phyloP scores from a whole-genome alignment of 2,888 invertebrate genomes.

The Chrysolina americana region DNA sequence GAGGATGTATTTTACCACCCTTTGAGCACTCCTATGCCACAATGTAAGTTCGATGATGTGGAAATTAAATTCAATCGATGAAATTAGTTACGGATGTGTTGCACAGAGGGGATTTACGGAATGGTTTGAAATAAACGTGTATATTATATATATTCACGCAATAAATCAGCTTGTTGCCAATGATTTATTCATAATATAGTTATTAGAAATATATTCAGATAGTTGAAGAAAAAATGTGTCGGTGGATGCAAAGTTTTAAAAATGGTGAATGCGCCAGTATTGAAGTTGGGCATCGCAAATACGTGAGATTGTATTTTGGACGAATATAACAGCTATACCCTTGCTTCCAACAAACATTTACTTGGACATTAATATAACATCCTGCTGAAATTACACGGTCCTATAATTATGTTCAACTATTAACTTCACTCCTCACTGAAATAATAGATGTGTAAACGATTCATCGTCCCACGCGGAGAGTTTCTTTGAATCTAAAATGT shows the following conservation, averaged over 20 bases:
- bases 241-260: too few species aligned
- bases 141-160: neutral
- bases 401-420: neutral
- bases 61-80: slow-evolving; percentile 23
- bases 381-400: too few species aligned
- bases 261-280: too few species aligned
- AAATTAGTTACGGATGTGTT: slow-evolving; percentile 24
- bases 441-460: slow-evolving; percentile 25
- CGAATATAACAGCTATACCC: too few species aligned
- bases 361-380: too few species aligned
- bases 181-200: too few species aligned
- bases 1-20: slow-evolving; percentile 26
- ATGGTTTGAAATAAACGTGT: neutral
- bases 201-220: too few species aligned
- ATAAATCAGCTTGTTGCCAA: neutral
- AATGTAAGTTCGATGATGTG: slow-evolving; percentile 25
- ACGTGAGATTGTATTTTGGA: too few species aligned
- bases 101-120: neutral
- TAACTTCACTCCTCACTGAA: neutral
- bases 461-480: slow-evolving; percentile 30
- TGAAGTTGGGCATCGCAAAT: too few species aligned
- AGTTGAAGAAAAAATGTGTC: too few species aligned
- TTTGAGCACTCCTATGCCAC: slow-evolving; percentile 20
- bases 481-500: slow-evolving; percentile 37
- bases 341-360: too few species aligned